Evolutionary conservation across 2,888 invertebrate species (phyloP), one percentile per base, ranked within the genome.

Genomic region (Dugesia japonica): DNA sequence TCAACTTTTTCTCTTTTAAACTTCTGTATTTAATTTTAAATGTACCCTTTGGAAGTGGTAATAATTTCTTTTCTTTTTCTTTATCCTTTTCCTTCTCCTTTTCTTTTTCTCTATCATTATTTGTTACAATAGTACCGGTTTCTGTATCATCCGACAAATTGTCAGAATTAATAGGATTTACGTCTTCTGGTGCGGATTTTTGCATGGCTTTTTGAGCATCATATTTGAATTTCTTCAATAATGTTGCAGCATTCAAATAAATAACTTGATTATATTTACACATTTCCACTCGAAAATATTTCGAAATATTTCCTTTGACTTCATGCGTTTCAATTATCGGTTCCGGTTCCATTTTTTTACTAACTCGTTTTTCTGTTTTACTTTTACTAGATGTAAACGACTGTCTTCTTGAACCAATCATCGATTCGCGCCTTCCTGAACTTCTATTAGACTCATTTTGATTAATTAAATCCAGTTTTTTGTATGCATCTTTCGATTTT

Each of bases 201-300:
- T n/a, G n/a, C 56, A 56, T 13, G n/a, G 56, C 56, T n/a, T 56
- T 56, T 56, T n/a, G 20, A 4, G 56, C 56, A n/a, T 56, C 56
- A n/a, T 56, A 56, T 56, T 56, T 56, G 56, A 56, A 56, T n/a
- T 56, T 56, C n/a, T 56, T 56, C n/a, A 56, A 56, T 56, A 56
- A 56, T 13, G 56, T 56, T 4, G 56, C 4, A n/a, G 56, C 56
- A 4, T 56, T 56, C n/a, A 56, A n/a, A n/a, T 13, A 56, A 56
- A 56, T 56, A 7, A n/a, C n/a, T 23, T 56, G 56, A 56, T 56
- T 56, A n/a, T 56, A 56, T 56, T n/a, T 56, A n/a, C 56, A 56
- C 7, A 23, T 56, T 56, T 56, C 56, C 1, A 56, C 23, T 56
- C 56, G 56, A 23, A 56, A 56, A n/a, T 56, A 56, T 56, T 56